phyloP scores from a whole-genome alignment of 2,888 invertebrate species.

The Melikaiella ostensackeni region DNA sequence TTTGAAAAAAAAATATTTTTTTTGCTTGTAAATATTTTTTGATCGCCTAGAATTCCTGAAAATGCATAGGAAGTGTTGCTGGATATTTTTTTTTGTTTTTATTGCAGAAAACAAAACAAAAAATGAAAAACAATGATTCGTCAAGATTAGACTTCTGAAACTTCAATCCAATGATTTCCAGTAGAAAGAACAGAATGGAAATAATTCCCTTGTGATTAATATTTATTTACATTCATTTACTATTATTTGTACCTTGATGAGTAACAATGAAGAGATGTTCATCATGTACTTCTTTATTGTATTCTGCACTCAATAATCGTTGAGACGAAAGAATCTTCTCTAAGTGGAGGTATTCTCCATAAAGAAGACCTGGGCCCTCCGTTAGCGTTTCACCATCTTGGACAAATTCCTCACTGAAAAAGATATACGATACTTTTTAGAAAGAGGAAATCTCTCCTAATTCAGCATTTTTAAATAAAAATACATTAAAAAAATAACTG shows the following conservation, averaged over 20 bases:
- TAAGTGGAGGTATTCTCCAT: constrained; percentile 93
- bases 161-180: no score
- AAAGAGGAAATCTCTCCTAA: background rate
- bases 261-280: constrained; percentile 98
- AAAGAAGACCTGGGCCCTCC: constrained; percentile 89
- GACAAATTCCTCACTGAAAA: constrained; percentile 61
- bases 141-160: no score
- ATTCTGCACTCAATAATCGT: constrained; percentile 86
- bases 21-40: no score
- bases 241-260: constrained; percentile 89
- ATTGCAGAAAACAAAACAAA: no score
- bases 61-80: no score
- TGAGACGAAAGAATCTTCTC: constrained; percentile 92
- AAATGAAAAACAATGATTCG: no score
- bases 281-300: constrained; percentile 90
- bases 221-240: background rate
- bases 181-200: background rate
- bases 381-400: constrained; percentile 81
- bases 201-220: background rate
- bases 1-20: no score
- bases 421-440: background rate
- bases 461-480: background rate
- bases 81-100: no score
- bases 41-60: no score
- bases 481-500: no score